Conservation (phyloP, 2,888 invertebrate genomes). For the Dendrolimus pini region DNA sequence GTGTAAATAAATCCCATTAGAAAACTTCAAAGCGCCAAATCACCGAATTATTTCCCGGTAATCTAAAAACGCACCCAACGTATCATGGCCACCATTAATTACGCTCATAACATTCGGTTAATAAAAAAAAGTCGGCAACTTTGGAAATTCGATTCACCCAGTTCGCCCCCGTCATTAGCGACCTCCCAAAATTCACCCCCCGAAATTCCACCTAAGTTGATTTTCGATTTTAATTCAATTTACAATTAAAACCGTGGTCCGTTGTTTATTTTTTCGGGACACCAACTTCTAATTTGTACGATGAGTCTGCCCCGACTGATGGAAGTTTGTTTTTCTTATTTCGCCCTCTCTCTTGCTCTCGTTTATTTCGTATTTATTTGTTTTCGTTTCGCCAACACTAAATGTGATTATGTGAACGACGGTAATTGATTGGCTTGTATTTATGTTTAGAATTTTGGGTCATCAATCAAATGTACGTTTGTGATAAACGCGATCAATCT, state of each 20-base stretch:
- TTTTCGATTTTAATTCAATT: constrained; percentile 69
- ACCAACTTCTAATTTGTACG: constrained; percentile 45
- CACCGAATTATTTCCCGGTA: constrained; percentile 18
- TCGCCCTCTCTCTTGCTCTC: constrained; percentile 26
- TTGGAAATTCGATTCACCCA: constrained; percentile 27
- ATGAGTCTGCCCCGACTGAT: constrained; percentile 19
- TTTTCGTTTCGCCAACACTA: neutral
- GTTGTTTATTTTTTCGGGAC: constrained; percentile 59
- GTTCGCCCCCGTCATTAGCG: constrained; percentile 44
- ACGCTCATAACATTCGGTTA: constrained; percentile 50
- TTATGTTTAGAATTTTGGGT: neutral
- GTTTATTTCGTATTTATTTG: neutral
- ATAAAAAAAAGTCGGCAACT: constrained; percentile 53
- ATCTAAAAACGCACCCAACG: constrained; percentile 12
- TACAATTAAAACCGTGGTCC: constrained; percentile 57
- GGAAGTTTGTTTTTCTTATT: constrained; percentile 37
- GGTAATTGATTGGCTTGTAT: neutral
- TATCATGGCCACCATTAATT: constrained; percentile 52
- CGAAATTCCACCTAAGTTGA: constrained; percentile 43
- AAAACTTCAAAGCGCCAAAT: constrained; percentile 35
- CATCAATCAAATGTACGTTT: neutral
- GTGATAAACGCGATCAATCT: too few species aligned
- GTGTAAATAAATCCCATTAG: too few species aligned
- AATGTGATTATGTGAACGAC: constrained; percentile 1
- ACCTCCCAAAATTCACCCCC: constrained; percentile 35